Conservation (phyloP, 2,888 invertebrate genomes). For the Drosophila rellima region DNA sequence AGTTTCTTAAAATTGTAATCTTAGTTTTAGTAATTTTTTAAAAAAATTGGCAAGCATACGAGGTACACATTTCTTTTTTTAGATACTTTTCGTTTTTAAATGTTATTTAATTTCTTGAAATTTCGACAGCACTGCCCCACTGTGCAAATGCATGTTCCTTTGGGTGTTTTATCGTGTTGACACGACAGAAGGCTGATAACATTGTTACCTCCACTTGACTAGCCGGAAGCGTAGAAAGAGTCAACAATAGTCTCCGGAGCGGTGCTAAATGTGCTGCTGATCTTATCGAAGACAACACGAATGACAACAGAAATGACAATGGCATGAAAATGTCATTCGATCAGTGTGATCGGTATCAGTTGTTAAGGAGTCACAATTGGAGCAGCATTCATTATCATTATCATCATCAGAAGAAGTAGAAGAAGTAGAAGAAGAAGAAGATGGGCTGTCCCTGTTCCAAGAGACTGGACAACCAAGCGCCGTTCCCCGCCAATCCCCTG, state of each 20-base stretch:
- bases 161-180: slow-evolving; percentile 35
- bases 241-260: slow-evolving; percentile 20
- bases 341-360: slow-evolving; percentile 48
- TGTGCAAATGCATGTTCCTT: slow-evolving; percentile 27
- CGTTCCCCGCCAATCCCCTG: slow-evolving; percentile 81
- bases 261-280: slow-evolving; percentile 11
- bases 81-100: background rate
- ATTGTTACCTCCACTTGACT: slow-evolving; percentile 17
- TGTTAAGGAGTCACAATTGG: slow-evolving; percentile 13
- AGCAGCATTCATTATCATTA: slow-evolving; percentile 1
- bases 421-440: too few species aligned
- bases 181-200: slow-evolving; percentile 36
- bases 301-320: background rate
- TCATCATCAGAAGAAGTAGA: background rate
- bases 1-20: too few species aligned
- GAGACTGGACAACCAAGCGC: slow-evolving; percentile 47
- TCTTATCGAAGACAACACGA: slow-evolving; percentile 39
- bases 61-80: background rate
- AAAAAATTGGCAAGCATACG: too few species aligned
- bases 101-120: background rate
- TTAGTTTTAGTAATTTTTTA: too few species aligned
- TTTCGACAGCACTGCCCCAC: slow-evolving; percentile 12
- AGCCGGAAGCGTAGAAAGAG: slow-evolving; percentile 57
- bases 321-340: slow-evolving; percentile 35
- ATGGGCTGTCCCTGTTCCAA: slow-evolving; percentile 85